Evolutionary conservation across 2,797 vertebrate genomes (phyloP).

Genomic region (Acanthurus leucopareius): DNA sequence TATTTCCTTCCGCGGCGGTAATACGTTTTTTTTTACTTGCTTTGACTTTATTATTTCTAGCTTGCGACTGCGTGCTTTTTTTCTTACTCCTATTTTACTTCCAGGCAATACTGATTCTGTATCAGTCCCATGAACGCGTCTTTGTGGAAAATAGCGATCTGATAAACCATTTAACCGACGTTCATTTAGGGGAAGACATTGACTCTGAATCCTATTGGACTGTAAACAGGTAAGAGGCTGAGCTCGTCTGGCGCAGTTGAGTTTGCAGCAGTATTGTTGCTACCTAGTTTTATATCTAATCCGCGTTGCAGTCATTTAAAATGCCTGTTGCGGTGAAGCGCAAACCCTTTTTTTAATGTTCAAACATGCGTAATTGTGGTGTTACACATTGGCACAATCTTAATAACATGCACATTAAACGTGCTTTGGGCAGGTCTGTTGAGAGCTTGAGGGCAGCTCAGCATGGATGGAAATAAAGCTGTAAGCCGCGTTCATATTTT

Average conservation of each 20-base stretch:
- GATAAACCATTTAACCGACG: conserved; percentile 29
- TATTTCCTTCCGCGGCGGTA: not conserved
- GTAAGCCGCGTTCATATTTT: conserved; percentile 5
- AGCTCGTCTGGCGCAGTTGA: conserved; percentile 60
- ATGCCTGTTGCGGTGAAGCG: conserved; percentile 59
- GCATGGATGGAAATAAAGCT: conserved; percentile 8
- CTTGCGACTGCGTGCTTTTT: not conserved
- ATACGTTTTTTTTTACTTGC: conserved; percentile 20
- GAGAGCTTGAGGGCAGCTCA: not conserved
- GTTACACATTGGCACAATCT: conserved; percentile 10
- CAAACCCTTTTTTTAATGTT: conserved; percentile 26
- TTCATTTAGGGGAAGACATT: conserved; percentile 25
- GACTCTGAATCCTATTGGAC: conserved; percentile 21
- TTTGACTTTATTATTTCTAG: conserved; percentile 3
- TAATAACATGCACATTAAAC: conserved; percentile 20
- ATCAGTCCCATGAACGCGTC: not conserved
- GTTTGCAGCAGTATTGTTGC: conserved; percentile 34
- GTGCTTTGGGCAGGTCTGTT: not conserved
- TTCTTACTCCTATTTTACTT: not conserved
- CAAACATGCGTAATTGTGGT: conserved; percentile 12
- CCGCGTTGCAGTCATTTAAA: conserved; percentile 2
- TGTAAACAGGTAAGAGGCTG: conserved; percentile 71
- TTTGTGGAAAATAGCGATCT: conserved; percentile 29
- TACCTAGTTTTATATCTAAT: conserved; percentile 20
- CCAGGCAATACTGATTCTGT: not conserved